Evolutionary conservation across 2,888 invertebrate species (phyloP).

Genomic region (Nomada hirtipes): DNA sequence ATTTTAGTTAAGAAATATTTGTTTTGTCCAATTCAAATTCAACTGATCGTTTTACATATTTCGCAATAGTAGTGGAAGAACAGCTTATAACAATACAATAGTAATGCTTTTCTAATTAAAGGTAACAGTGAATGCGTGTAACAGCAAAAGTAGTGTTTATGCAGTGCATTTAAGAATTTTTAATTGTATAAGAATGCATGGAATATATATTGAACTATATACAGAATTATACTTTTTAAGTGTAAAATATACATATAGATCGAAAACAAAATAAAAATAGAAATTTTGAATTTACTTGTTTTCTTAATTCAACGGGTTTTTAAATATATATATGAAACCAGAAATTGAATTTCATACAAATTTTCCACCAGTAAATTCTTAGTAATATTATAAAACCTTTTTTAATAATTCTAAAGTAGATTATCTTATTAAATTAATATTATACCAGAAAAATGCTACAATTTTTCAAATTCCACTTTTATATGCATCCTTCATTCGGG

Average conservation of each 20-base stretch:
- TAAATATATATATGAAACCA: too few relatives aligned
- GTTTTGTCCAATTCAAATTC: background rate
- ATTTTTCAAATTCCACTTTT: background rate
- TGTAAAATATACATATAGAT: too few relatives aligned
- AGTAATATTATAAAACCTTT: background rate
- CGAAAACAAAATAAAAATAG: background rate
- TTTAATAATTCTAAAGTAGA: background rate
- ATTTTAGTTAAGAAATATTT: background rate
- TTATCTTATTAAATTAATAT: slow-evolving; percentile 2
- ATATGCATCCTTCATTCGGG: slow-evolving; percentile 8
- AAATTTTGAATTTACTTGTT: background rate
- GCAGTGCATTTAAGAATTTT: background rate
- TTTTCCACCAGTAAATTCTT: background rate
- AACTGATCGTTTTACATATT: background rate
- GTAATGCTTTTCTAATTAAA: background rate
- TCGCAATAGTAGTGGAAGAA: background rate
- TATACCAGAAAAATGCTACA: background rate
- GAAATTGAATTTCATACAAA: background rate
- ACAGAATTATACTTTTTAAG: background rate
- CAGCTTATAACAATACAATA: background rate
- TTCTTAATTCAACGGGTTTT: background rate
- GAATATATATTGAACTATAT: slow-evolving; percentile 1
- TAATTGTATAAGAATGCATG: background rate
- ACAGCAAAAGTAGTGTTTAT: background rate
- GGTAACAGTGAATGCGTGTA: slow-evolving; percentile 4